Evolutionary conservation across 2,113 vertebrate genomes (phyloP).

Genomic region (Corythoichthys haematopterus): DNA sequence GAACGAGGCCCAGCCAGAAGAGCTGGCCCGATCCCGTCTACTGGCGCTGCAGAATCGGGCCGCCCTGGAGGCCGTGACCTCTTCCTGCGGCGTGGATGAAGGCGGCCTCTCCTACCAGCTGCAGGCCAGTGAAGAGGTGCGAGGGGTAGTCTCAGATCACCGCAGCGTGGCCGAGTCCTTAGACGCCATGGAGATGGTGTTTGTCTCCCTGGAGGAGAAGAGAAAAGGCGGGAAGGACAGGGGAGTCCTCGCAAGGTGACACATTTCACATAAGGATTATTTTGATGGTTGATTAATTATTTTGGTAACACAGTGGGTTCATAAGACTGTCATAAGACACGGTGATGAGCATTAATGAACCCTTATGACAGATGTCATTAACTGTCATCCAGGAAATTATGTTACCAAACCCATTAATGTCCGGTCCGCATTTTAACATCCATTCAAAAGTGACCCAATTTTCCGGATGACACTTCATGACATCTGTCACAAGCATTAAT

Average conservation of each 20-base stretch:
- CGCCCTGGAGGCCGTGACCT: conserved; percentile 63
- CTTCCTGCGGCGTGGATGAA: conserved; percentile 66
- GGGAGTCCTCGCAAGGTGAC: conserved; percentile 57
- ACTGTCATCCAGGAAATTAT: no score
- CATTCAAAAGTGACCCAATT: no score
- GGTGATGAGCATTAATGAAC: no score
- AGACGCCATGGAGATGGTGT: conserved; percentile 69
- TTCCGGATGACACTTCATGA: no score
- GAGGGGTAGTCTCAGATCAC: conserved; percentile 65
- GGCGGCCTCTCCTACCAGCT: conserved; percentile 58
- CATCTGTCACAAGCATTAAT: no score
- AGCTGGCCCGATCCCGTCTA: conserved; percentile 69
- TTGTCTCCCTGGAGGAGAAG: conserved; percentile 66
- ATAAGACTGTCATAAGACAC: no score
- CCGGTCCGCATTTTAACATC: no score
- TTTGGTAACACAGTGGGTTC: no score
- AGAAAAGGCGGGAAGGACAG: conserved; percentile 62
- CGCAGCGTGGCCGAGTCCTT: conserved; percentile 54
- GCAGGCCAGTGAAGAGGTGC: conserved; percentile 65
- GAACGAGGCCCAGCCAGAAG: conserved; percentile 63
- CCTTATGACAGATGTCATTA: no score
- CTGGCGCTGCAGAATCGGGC: conserved; percentile 74
- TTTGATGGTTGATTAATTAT: no score
- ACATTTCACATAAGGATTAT: no score
- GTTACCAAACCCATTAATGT: no score